Base-by-base conservation (phyloP, 2,797 vertebrate genomes). In the Taenioides sp. region DNA sequence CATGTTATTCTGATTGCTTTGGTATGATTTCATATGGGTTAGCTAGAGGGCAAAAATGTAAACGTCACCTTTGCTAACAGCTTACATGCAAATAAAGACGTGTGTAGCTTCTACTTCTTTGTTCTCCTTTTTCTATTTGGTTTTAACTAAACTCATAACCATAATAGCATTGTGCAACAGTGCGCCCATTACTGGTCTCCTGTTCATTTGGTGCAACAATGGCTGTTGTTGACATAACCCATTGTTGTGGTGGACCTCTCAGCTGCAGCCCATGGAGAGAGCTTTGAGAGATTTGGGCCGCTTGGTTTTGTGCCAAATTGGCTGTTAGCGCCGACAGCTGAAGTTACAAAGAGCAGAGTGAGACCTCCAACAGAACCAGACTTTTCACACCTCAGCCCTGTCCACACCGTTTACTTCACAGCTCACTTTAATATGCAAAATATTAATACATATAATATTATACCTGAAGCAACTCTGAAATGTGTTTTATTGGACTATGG, bases 181-280 rank as follows among this genome's bases (percentile, higher is more conserved):
- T 62, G 60, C 2, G 59, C 31, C 57, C 60, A 62, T 62, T 62
- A 62, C 60, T 12, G 27, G 28, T 62, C 31, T 62, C 28, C 28
- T 61, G 59, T 34, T 37, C 31, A 60, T 28, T 31, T 60, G 27
- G 25, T 62, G 28, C 31, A 34, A 62, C 60, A 62, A 62, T 63
- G 28, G n/a, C 34, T 40, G 59, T 37, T 31, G 5, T 61, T 65
- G 63, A 65, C 63, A 65, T 65, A 65, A 25, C 63, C 37, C 1
- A 28, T 49, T 27, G 64, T 65, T 47, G 43, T 18, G 16, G 23
- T 27, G 64, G 17, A 25, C 23, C 22, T 27, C 40, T 84, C 80
- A 74, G 70, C 79, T 75, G 70, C 76, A 50, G 43, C 43, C 64
- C 5, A 34, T 65, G 23, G 60, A 37, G 60, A 50, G 40, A 65